Base-by-base conservation (phyloP, 2,113 vertebrate species). In the Rattus rattus region DNA sequence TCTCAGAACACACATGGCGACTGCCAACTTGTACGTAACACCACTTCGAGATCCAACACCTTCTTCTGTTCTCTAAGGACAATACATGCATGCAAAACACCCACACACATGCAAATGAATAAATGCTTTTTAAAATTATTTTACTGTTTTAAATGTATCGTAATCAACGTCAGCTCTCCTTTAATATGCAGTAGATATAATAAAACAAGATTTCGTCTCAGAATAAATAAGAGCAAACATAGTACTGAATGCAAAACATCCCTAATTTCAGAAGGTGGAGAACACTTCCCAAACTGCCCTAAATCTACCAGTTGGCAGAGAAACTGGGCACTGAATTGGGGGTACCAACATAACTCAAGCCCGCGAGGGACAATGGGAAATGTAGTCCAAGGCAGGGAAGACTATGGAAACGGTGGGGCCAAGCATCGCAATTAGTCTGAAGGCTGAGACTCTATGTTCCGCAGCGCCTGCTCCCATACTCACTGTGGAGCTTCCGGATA, bases 311-410 rank as follows among this genome's bases (percentile, higher is more conserved):
- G 56, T 11, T 2, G 3, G 9, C 33, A 43, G 3, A 0, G 20
- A 52, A 30, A 33, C 16, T 26, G 43, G 36, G 26, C 39, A 30
- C 36, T 0, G 11, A 26, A 20, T 75, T 70, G 30, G 14, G 14
- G 63, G n/a, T 13, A 26, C 20, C 36, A 36, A 30, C 24, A 0
- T 9, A 20, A 24, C 43, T 11, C 16, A 12, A 17, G 33, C 70
- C 76, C 61, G 69, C 91, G 17, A 43, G 20, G 90, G 33, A 61
- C 69, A 43, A 43, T 16, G 94, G 97, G 95, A 93, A 92, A 33
- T 72, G 97, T 90, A 94, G 97, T 97, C 33, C 70, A 11, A 20
- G 3, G 65, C 5, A 13, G 0, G 10, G n/a, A 54, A 61, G 36
- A 43, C 9, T 10, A 61, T 69, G 12, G 7, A 36, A 28, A 90